Percentiles rank a stretch among this genome's conserved stretches.
These are phyloP conservation scores for Mactromeris polynyma DNA, from an alignment of 2,888 invertebrate genomes.

Conservation along the genomic window DNA sequence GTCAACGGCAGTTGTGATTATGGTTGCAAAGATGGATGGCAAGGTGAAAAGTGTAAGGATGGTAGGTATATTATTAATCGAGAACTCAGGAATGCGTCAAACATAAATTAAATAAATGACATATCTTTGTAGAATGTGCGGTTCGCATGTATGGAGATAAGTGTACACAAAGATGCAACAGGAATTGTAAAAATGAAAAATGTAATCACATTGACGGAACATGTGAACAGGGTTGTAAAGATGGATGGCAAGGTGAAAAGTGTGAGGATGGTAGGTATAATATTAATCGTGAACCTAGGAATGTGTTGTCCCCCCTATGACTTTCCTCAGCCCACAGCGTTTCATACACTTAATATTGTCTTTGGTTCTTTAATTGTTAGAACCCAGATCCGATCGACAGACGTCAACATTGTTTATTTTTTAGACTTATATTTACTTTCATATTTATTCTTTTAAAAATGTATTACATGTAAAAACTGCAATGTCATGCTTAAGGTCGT, in stretches of 20 bases:
- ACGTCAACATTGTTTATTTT: too few species aligned
- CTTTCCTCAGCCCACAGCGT: too few species aligned
- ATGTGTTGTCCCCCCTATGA: too few species aligned
- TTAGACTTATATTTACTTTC: too few species aligned
- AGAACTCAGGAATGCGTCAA: not conserved
- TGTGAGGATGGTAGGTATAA: not conserved
- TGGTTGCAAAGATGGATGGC: conserved; percentile 4
- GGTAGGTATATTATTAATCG: not conserved
- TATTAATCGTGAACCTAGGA: too few species aligned
- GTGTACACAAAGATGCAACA: not conserved
- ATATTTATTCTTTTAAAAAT: too few species aligned
- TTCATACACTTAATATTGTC: too few species aligned
- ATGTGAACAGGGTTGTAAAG: not conserved
- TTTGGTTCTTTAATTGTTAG: too few species aligned
- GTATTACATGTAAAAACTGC: too few species aligned
- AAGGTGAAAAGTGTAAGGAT: not conserved
- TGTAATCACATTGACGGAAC: not conserved
- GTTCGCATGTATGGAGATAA: conserved; percentile 7
- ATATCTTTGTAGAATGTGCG: not conserved
- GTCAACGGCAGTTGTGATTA: not conserved
- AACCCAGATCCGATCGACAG: too few species aligned
- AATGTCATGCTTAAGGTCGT: too few species aligned
- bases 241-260: not conserved
- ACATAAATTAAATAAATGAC: too few species aligned
- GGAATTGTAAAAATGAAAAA: not conserved